Percentiles rank a stretch among this genome's conserved stretches.
phyloP scores from a whole-genome alignment of 2,888 invertebrate genomes.

The Drosophila suboccidentalis region DNA sequence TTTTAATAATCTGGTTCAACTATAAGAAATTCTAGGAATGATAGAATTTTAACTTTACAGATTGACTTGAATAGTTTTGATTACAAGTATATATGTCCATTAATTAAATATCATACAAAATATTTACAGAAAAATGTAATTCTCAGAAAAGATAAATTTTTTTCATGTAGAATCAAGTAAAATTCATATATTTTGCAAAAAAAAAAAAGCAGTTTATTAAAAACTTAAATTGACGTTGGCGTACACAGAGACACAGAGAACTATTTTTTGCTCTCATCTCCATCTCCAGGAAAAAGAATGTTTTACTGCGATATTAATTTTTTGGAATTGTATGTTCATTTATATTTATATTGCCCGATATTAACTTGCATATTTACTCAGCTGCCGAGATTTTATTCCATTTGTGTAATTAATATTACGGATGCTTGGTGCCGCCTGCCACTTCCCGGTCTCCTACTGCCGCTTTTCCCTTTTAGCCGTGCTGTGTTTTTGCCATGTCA shows the following conservation, averaged over 20 bases:
- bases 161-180: not conserved
- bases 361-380: conserved; percentile 62
- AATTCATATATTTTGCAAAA: not conserved
- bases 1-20: too few species aligned
- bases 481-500: conserved; percentile 45
- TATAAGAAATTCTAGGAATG: too few species aligned
- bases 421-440: conserved; percentile 32
- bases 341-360: conserved; percentile 38
- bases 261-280: conserved; percentile 4
- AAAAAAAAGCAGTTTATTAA: conserved; percentile 1
- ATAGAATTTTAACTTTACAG: too few species aligned
- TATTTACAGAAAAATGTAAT: not conserved
- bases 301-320: conserved; percentile 3
- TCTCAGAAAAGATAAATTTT: not conserved
- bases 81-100: too few species aligned
- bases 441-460: not conserved
- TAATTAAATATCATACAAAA: too few species aligned
- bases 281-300: not conserved
- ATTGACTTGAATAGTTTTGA: too few species aligned
- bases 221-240: not conserved
- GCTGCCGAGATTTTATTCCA: conserved; percentile 44
- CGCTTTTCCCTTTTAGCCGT: not conserved
- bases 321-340: conserved; percentile 8
- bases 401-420: conserved; percentile 73
- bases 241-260: not conserved